phyloP scores from a whole-genome alignment of 2,888 invertebrate genomes.

The Andrena dorsata region DNA sequence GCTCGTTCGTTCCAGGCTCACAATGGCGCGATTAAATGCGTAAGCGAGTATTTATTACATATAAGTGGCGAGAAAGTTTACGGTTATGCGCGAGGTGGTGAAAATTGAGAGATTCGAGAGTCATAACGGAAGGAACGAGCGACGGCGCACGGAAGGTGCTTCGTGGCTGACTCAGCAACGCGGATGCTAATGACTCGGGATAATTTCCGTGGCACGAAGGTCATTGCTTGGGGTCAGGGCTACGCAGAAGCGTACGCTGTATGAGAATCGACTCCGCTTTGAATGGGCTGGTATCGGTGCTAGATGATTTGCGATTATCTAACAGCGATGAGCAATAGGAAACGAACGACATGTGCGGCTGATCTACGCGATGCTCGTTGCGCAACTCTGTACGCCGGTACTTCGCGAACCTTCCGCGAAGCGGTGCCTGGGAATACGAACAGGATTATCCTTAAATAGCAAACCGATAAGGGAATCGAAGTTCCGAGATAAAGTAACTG shows the following conservation, averaged over 20 bases:
- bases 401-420: background rate
- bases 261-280: slow-evolving; percentile 1
- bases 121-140: slow-evolving; percentile 63
- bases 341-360: background rate
- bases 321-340: slow-evolving; percentile 1
- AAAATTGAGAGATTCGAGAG: slow-evolving; percentile 55
- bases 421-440: background rate
- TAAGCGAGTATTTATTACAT: slow-evolving; percentile 19
- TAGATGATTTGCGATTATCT: slow-evolving; percentile 15
- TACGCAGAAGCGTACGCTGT: background rate
- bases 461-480: background rate
- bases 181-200: slow-evolving; percentile 64
- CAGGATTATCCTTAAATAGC: background rate
- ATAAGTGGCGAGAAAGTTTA: slow-evolving; percentile 20
- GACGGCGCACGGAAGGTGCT: slow-evolving; percentile 49
- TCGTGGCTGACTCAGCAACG: slow-evolving; percentile 36
- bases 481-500: background rate
- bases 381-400: background rate
- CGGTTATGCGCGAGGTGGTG: slow-evolving; percentile 24
- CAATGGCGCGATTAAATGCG: slow-evolving; percentile 27
- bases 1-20: background rate
- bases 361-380: background rate
- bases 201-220: slow-evolving; percentile 54
- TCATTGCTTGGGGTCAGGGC: slow-evolving; percentile 44
- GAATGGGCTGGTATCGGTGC: background rate